phyloP scores from a whole-genome alignment of 2,797 vertebrate species.

The Merluccius polli region DNA sequence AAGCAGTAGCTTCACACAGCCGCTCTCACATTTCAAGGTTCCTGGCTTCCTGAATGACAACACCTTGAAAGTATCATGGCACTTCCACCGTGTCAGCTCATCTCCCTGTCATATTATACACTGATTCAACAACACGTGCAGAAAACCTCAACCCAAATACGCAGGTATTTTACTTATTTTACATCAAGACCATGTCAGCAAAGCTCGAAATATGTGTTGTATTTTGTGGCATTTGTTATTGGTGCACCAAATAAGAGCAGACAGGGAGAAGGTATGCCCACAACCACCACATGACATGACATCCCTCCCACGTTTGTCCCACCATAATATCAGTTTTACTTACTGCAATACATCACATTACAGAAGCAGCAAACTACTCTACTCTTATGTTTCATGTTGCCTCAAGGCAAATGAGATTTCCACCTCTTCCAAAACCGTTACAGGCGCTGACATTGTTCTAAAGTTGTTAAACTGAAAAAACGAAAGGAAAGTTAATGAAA shows the following conservation, averaged over 20 bases:
- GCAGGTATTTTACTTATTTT: too few relatives aligned
- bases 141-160: too few relatives aligned
- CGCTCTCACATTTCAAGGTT: background rate
- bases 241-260: background rate
- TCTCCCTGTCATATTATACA: background rate
- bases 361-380: background rate
- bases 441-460: background rate
- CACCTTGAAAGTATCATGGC: background rate
- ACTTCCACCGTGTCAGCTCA: background rate
- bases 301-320: background rate
- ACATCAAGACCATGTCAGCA: too few relatives aligned
- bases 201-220: too few relatives aligned
- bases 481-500: background rate
- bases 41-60: background rate
- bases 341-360: background rate
- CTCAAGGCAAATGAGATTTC: background rate
- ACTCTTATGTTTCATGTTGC: background rate
- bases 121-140: too few relatives aligned
- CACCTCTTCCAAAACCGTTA: background rate
- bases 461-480: background rate
- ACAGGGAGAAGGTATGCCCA: background rate
- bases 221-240: background rate
- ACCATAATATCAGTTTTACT: background rate
- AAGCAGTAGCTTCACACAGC: background rate
- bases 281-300: background rate